Base-by-base conservation (phyloP, 2,888 invertebrate genomes). In the Sarcophaga variegata region DNA sequence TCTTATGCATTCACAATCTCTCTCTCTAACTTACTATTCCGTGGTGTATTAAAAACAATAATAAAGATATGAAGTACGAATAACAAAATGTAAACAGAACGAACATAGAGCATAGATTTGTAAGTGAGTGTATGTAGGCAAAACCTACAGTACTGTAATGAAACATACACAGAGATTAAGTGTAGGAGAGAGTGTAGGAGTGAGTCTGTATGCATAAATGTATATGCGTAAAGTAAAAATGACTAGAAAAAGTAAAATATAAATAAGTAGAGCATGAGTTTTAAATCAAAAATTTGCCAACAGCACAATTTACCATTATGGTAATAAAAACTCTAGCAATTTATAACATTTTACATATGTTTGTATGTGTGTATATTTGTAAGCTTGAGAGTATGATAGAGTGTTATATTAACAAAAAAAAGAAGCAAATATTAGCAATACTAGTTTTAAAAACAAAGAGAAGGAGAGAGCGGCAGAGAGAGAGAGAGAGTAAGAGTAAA, bases 281-380 rank as follows among this genome's bases (percentile, higher is more conserved):
- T 82, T 70, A 86, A 86, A 82, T 82, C 79, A 86, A 79, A 85
- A 82, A 86, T 71, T 37, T 79, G 85, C 85, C 45, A 82, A 86
- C 82, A 76, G 85, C 85, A 82, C 78, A 86, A 85, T 86, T 82
- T 86, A 76, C 75, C 85, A 86, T 82, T 86, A 79, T 86, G 66
- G 77, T 82, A 82, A 82, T 76, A 86, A 78, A 72, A 85, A 70
- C 37, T 37, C 37, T 37, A 37, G 37, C 37, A 37, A 37, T 37
- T 37, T 37, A 37, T 37, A 37, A 37, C 37, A 37, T 37, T 37
- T 37, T 37, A 37, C 37, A 37, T 37, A 37, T 79, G 59, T 67
- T 45, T 37, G 17, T 17, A 25, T 78, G 25, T 69, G 10, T 74
- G 64, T 2, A 17, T 59, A 0, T n/a, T 0, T 20, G 2, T 25